A percentile compares a stretch with the other conserved stretches of the same genome.
Evolutionary conservation across 1,140 invertebrate genomes (phyloP).

Genomic region (Hypsibius dujardini): DNA sequence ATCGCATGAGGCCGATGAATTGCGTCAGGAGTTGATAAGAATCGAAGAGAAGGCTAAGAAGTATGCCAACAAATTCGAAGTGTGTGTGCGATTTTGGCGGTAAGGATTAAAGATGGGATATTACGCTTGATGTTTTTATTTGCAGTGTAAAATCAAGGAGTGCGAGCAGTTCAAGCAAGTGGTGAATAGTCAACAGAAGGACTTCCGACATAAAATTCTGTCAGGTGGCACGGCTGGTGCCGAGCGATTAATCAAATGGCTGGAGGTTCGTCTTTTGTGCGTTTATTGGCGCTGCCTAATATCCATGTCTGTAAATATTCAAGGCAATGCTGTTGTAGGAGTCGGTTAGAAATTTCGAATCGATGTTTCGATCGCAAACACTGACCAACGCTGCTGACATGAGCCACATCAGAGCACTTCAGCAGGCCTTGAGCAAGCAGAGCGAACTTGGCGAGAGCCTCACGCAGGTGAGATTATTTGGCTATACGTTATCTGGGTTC

Average conservation of each 20-base stretch:
- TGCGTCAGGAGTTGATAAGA: background rate
- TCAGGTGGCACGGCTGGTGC: background rate
- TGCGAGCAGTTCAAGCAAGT: constrained; percentile 13
- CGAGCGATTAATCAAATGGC: constrained; percentile 10
- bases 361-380: background rate
- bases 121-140: background rate
- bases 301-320: too few species aligned
- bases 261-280: background rate
- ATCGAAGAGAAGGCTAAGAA: background rate
- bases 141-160: background rate
- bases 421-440: background rate
- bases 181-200: background rate
- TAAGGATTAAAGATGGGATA: background rate
- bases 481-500: background rate
- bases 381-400: background rate
- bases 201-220: background rate
- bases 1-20: background rate
- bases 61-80: background rate
- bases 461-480: background rate
- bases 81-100: background rate
- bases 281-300: too few species aligned
- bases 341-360: background rate
- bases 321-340: background rate
- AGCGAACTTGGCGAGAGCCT: constrained; percentile 3
- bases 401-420: background rate